Percentiles rank a stretch among this genome's conserved stretches.
Conservation (phyloP, 2,888 invertebrate species). For the Cartodere bifasciata region DNA sequence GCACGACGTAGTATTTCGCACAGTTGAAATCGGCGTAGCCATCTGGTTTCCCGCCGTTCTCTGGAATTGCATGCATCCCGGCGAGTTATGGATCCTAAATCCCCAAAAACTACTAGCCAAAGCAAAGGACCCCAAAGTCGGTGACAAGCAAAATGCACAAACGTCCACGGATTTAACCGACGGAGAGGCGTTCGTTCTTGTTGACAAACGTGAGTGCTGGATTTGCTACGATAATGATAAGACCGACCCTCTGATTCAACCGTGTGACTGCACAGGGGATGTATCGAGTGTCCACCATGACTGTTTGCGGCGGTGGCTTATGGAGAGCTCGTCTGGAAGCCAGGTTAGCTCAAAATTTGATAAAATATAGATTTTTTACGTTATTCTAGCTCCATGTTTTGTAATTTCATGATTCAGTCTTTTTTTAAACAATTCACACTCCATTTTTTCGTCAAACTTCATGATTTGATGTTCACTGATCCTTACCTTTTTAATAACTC, state of each 20-base stretch:
- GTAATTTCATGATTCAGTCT: too few relatives aligned
- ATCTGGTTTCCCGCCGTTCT: conserved; percentile 92
- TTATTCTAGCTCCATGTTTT: too few relatives aligned
- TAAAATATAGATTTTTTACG: too few relatives aligned
- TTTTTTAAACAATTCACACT: too few relatives aligned
- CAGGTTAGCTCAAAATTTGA: conserved; percentile 4
- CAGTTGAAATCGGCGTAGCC: conserved; percentile 85
- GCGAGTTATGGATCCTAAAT: conserved; percentile 87
- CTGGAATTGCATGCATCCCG: conserved; percentile 93
- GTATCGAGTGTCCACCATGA: conserved; percentile 88
- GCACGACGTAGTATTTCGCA: conserved; percentile 82
- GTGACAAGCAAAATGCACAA: too few relatives aligned
- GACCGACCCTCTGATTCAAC: conserved; percentile 72
- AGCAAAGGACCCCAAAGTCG: conserved; percentile 7
- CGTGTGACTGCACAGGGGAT: conserved; percentile 84
- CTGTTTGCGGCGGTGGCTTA: conserved; percentile 78
- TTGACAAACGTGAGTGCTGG: conserved; percentile 71
- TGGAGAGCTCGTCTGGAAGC: conserved; percentile 47
- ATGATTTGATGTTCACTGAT: too few relatives aligned
- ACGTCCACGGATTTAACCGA: too few relatives aligned
- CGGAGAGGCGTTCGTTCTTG: conserved; percentile 44
- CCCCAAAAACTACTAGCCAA: conserved; percentile 70
- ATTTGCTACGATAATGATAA: conserved; percentile 82
- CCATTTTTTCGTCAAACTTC: too few relatives aligned
- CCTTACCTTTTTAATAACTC: too few relatives aligned